Base-by-base conservation (phyloP, 1,140 invertebrate species). In the Thalassaphorura encarpata region DNA sequence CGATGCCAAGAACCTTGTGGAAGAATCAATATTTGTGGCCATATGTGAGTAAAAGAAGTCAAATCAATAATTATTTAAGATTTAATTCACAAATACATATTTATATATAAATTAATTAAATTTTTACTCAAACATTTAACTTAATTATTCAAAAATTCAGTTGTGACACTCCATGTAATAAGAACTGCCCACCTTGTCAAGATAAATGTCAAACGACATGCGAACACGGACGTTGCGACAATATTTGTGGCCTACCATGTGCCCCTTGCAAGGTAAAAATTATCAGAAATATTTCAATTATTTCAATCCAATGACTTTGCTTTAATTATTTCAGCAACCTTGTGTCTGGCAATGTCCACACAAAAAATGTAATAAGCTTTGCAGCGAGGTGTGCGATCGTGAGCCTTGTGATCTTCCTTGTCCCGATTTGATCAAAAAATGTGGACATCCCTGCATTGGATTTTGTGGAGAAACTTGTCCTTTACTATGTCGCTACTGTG, bases 391-490 rank as follows among this genome's bases (percentile, higher is more conserved):
- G 57, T 83, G 80, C 69, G 65, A 68, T 52, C 67, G 72, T 3
- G 50, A 68, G n/a, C 73, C 75, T 15, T 83, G 81, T 68, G 60
- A 69, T 36, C 63, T 74, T 60, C 72, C 74, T 2, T 83, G 80
- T 55, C 3, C 46, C 18, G 39, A 48, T n/a, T n/a, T n/a, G 28
- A 28, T 5, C 16, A 2, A 21, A 18, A 21, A 47, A 23, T 48
- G 55, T n/a, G 47, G 39, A 1, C 55, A 57, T 41, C 5, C 16
- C 0, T 57, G 55, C 26, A 57, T 57, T 49, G 47, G 48, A 0
- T 52, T 51, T 4, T 58, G 56, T 48, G 50, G 50, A 26, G 56
- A 58, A 36, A 5, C 15, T 13, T 58, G 56, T 39, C 50, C 56
- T 19, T 21, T 41, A 5, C 21, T 43, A 5, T 58, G 56, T 36